Percentiles rank a stretch among this genome's conserved stretches.
phyloP scores from a whole-genome alignment of 2,888 invertebrate genomes.

The Nomada fabriciana region DNA sequence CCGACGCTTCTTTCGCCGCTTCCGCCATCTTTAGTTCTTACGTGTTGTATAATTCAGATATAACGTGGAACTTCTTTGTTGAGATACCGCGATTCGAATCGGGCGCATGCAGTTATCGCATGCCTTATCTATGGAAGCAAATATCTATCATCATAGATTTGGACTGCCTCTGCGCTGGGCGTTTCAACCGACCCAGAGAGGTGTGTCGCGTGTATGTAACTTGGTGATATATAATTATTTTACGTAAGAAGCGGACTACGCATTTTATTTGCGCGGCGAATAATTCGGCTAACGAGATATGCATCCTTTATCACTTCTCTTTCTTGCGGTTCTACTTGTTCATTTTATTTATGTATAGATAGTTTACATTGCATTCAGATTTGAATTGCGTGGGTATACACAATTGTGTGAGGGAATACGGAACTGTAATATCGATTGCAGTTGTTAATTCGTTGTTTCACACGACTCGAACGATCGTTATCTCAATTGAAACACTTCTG shows the following conservation, averaged over 20 bases:
- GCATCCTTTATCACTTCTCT: background rate
- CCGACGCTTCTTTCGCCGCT: background rate
- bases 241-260: no score
- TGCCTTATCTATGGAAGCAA: slow-evolving; percentile 63
- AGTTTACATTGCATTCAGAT: background rate
- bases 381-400: no score
- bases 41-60: slow-evolving; percentile 24
- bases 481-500: background rate
- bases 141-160: slow-evolving; percentile 55
- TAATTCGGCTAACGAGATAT: no score
- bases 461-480: background rate
- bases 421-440: background rate
- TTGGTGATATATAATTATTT: background rate
- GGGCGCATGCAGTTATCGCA: slow-evolving; percentile 57
- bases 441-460: background rate
- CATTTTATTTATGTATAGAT: no score
- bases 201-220: slow-evolving; percentile 9
- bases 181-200: slow-evolving; percentile 39
- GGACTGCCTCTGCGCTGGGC: slow-evolving; percentile 40
- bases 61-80: slow-evolving; percentile 33
- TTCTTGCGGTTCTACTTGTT: background rate
- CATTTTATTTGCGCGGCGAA: no score
- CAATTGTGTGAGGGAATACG: background rate
- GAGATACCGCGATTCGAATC: slow-evolving; percentile 44
- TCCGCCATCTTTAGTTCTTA: slow-evolving; percentile 41